These are phyloP conservation scores for Andrena camellia DNA, from an alignment of 2,888 invertebrate genomes.

Conservation along the genomic window DNA sequence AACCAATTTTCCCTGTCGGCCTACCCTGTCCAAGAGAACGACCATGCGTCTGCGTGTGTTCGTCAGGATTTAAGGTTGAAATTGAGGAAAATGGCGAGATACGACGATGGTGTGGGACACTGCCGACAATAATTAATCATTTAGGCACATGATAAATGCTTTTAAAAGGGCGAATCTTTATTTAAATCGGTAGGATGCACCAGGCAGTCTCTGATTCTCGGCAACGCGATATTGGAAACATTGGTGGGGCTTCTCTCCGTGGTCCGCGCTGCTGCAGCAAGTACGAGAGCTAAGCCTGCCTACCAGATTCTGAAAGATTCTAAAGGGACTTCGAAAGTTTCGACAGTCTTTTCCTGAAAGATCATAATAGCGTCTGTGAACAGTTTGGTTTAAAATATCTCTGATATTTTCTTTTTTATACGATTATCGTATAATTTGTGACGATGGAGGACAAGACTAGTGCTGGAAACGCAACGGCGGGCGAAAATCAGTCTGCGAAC, in stretches of 20 bases:
- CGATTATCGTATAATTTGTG: background rate
- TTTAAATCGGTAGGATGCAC: slow-evolving; percentile 61
- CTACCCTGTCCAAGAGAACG: slow-evolving; percentile 3
- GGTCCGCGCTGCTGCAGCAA: slow-evolving; percentile 52
- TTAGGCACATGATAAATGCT: background rate
- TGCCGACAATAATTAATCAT: slow-evolving; percentile 7
- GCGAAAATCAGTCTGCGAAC: slow-evolving; percentile 23
- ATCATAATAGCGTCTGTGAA: slow-evolving; percentile 18
- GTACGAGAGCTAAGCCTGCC: background rate
- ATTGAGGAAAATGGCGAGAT: background rate
- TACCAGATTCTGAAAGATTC: background rate
- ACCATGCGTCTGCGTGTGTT: background rate
- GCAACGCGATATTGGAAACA: slow-evolving; percentile 61
- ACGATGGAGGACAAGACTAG: slow-evolving; percentile 52
- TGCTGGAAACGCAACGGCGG: slow-evolving; percentile 41
- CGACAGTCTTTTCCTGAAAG: too few species aligned
- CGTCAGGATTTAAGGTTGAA: background rate
- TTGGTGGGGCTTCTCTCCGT: slow-evolving; percentile 62
- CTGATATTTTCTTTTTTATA: background rate
- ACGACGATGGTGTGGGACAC: background rate
- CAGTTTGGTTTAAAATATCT: slow-evolving; percentile 12
- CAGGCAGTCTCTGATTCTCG: slow-evolving; percentile 85
- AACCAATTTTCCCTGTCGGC: slow-evolving; percentile 18
- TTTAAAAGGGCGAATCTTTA: slow-evolving; percentile 30
- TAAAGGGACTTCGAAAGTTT: background rate